Evolutionary conservation across 2,888 invertebrate genomes (phyloP).

Genomic region (Trichogramma evanescens): DNA sequence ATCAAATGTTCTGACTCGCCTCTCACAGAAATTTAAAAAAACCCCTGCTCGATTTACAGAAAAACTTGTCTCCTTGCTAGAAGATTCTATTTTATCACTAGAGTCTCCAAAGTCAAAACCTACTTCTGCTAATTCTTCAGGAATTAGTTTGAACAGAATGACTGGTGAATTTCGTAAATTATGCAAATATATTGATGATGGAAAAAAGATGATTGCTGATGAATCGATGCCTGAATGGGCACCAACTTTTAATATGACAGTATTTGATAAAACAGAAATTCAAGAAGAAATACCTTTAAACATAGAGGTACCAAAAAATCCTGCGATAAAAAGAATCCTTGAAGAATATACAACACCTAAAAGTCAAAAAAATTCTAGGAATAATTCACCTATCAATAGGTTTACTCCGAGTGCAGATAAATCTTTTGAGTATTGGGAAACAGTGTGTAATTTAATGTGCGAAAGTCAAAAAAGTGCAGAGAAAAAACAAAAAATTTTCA

Average conservation of each 20-base stretch:
- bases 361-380: constrained; percentile 11
- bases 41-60: constrained; percentile 36
- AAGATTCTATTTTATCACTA: constrained; percentile 32
- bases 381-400: constrained; percentile 14
- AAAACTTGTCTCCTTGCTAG: constrained; percentile 36
- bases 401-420: constrained; percentile 24
- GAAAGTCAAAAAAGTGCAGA: constrained; percentile 12
- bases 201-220: constrained; percentile 20
- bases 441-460: constrained; percentile 24
- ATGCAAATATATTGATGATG: constrained; percentile 34
- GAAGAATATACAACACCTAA: constrained; percentile 23
- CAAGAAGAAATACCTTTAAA: constrained; percentile 19
- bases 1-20: constrained; percentile 26
- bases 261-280: constrained; percentile 6
- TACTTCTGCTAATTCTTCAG: constrained; percentile 13
- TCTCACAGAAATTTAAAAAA: constrained; percentile 31
- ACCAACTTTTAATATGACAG: constrained; percentile 24
- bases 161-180: constrained; percentile 36
- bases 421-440: constrained; percentile 27
- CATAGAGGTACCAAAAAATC: constrained; percentile 7
- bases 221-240: constrained; percentile 38
- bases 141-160: constrained; percentile 33
- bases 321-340: not conserved
- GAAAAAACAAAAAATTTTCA: constrained; percentile 5
- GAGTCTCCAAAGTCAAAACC: constrained; percentile 13